Evolutionary conservation across 2,888 invertebrate species (phyloP).

Genomic region (Coenonympha arcania): DNA sequence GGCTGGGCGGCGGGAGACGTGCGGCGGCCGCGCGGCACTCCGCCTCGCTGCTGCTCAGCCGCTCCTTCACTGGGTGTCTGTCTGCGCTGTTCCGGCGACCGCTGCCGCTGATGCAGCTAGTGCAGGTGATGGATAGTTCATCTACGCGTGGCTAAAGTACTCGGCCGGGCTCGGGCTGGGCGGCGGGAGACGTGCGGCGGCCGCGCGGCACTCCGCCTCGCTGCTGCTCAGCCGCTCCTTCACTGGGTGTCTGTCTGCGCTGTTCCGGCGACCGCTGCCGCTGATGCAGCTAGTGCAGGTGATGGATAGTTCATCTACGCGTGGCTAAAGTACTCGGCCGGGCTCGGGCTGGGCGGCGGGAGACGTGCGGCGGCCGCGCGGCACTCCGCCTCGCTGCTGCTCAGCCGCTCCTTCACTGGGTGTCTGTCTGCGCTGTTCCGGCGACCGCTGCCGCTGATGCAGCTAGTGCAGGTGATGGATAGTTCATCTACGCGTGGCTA

Average conservation of each 20-base stretch:
- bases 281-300: slow-evolving; percentile 94
- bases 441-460: slow-evolving; percentile 87
- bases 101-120: slow-evolving; percentile 85
- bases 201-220: slow-evolving; percentile 61
- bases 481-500: slow-evolving; percentile 74
- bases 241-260: slow-evolving; percentile 92
- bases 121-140: slow-evolving; percentile 78
- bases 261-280: slow-evolving; percentile 91
- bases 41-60: slow-evolving; percentile 77
- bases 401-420: slow-evolving; percentile 94
- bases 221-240: slow-evolving; percentile 87
- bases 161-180: slow-evolving; percentile 87
- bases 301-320: slow-evolving; percentile 97
- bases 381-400: slow-evolving; percentile 62
- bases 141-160: slow-evolving; percentile 86
- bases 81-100: slow-evolving; percentile 92
- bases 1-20: slow-evolving; percentile 72
- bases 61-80: slow-evolving; percentile 94
- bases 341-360: slow-evolving; percentile 78
- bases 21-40: slow-evolving; percentile 66
- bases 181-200: slow-evolving; percentile 65
- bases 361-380: slow-evolving; percentile 68
- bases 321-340: slow-evolving; percentile 95
- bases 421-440: slow-evolving; percentile 93
- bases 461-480: slow-evolving; percentile 81